Evolutionary conservation across 1,140 invertebrate genomes (phyloP), one percentile per base, ranked within the genome.

Genomic region (Ericerus pela): DNA sequence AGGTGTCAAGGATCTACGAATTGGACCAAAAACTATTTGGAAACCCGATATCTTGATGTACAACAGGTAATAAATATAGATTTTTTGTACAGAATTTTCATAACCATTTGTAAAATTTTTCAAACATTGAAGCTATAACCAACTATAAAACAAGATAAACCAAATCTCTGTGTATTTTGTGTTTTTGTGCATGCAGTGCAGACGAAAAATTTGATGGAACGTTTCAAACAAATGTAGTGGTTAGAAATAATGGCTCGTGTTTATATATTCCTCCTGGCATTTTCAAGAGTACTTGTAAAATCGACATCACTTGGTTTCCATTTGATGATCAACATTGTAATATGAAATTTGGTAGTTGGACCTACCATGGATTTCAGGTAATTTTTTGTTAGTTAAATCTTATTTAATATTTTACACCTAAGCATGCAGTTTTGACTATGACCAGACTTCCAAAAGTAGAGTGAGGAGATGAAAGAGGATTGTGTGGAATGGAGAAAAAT

Each of bases 221-320:
- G 64, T 96, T 84, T 78, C 90, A 88, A 74, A 94, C 91, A 68
- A 96, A 96, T 77, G 88, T 96, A 75, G 87, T 96, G 72, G 88
- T 96, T 72, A 81, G 81, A 74, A 80, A 87, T 79, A 90, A 90
- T 78, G 94, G 93, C 72, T 87, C 82, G 76, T 92, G 90, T 76
- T 80, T 88, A 72, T 96, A 94, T 80, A 85, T 97, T 70, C 93
- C 94, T 66, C 94, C 94, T 62, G 87, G 88, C 75, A 97, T 97
- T 75, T 96, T 96, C 81, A 94, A 93, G 78, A 95, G 89, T 79
- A 95, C 90, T 75, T 97, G 94, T 80, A 88, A 91, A 78, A 97
- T 97, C 75, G 90, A 97, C 80, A 96, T 96, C 77, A 93, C 88
- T 67, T 95, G 90, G 89, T 96, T 96, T 77, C 93, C 93, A 68